Percentiles rank a stretch among this genome's conserved stretches.
phyloP scores from a whole-genome alignment of 2,888 invertebrate species.

The Argyresthia goedartella region DNA sequence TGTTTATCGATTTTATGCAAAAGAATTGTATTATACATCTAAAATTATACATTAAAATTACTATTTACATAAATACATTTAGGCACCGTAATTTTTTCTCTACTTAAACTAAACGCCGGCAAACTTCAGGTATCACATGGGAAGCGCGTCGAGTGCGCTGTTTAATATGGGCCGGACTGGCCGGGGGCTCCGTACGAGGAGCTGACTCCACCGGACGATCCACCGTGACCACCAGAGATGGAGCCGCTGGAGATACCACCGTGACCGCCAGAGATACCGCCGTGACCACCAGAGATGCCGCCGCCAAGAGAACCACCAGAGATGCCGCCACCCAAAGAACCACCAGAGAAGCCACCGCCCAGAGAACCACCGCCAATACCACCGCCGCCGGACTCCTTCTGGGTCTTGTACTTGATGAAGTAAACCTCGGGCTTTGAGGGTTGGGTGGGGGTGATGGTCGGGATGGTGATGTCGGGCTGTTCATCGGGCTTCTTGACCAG shows the following conservation, averaged over 20 bases:
- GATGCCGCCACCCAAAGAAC: constrained; percentile 19
- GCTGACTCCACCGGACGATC: constrained; percentile 57
- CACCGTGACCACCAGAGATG: constrained; percentile 24
- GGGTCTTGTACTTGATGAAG: constrained; percentile 88
- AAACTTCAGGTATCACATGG: constrained; percentile 62
- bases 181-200: constrained; percentile 76
- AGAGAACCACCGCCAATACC: constrained; percentile 26
- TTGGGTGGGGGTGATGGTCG: constrained; percentile 78
- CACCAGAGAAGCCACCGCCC: constrained; percentile 20
- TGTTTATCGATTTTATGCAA: constrained; percentile 60
- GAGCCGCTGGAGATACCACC: constrained; percentile 14
- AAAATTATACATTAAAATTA: constrained; percentile 67
- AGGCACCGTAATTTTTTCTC: constrained; percentile 71
- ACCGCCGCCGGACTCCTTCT: constrained; percentile 60
- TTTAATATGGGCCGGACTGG: constrained; percentile 77
- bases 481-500: constrained; percentile 87
- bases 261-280: constrained; percentile 24
- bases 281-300: constrained; percentile 23
- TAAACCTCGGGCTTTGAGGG: constrained; percentile 87
- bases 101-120: constrained; percentile 66
- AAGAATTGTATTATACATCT: constrained; percentile 63
- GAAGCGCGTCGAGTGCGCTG: constrained; percentile 29
- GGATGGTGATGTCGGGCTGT: constrained; percentile 84
- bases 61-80: constrained; percentile 73
- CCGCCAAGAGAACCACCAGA: constrained; percentile 22